A percentile compares a stretch with the other conserved stretches of the same genome.
Conservation (phyloP, 2,888 invertebrate genomes). For the Eulithis prunata region DNA sequence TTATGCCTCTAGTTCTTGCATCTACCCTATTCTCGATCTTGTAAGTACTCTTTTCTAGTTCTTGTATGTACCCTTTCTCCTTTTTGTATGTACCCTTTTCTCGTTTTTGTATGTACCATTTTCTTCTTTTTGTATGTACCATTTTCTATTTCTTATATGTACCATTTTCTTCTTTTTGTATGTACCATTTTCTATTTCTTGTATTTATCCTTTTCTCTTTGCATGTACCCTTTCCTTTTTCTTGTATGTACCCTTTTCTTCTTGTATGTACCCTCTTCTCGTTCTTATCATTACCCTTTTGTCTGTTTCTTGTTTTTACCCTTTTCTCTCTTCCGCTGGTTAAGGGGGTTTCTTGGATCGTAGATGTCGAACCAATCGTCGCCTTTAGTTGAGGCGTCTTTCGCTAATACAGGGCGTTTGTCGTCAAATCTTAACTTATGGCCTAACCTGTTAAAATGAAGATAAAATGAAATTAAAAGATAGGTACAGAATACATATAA, state of each 20-base stretch:
- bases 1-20: constrained; percentile 83
- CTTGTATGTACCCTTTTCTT: constrained; percentile 82
- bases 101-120: constrained; percentile 83
- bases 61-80: too few relatives aligned
- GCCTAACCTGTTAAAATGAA: constrained; percentile 81
- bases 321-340: constrained; percentile 93
- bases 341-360: constrained; percentile 97
- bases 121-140: constrained; percentile 83
- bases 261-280: constrained; percentile 77
- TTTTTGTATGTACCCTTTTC: too few relatives aligned
- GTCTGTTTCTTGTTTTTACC: constrained; percentile 56
- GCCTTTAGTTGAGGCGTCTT: constrained; percentile 96
- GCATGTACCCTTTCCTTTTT: constrained; percentile 63
- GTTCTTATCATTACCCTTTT: constrained; percentile 76
- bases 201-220: too few relatives aligned
- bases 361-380: constrained; percentile 99
- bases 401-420: constrained; percentile 89
- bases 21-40: constrained; percentile 63
- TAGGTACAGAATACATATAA: too few relatives aligned
- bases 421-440: constrained; percentile 88
- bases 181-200: too few relatives aligned
- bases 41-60: too few relatives aligned
- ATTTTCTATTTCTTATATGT: constrained; percentile 60
- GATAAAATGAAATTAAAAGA: constrained; percentile 13
- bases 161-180: constrained; percentile 69